Evolutionary conservation across 2,797 vertebrate species (phyloP).

Genomic region (Sebastes variabilis): DNA sequence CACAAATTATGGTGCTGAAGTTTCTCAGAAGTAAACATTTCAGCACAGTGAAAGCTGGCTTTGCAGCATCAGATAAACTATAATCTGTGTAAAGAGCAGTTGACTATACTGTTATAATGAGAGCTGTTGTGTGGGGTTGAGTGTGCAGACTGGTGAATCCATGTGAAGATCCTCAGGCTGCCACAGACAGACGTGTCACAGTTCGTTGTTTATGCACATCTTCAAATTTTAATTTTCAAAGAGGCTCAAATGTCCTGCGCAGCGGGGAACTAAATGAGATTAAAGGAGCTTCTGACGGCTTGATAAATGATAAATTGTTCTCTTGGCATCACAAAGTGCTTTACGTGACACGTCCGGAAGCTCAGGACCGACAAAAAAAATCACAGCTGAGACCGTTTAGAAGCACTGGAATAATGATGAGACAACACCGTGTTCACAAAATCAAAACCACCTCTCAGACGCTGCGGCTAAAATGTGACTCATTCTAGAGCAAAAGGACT

Average conservation of each 20-base stretch:
- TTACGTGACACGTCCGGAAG: background rate
- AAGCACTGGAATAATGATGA: background rate
- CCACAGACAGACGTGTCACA: no score
- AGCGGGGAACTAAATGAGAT: background rate
- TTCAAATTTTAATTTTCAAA: background rate
- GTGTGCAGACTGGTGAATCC: background rate
- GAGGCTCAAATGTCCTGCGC: background rate
- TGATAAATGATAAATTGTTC: background rate
- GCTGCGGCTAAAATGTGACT: background rate
- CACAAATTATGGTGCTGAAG: background rate
- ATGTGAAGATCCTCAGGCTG: background rate
- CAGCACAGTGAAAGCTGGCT: background rate
- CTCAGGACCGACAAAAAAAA: background rate
- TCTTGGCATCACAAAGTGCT: background rate
- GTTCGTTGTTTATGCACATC: background rate
- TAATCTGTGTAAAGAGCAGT: background rate
- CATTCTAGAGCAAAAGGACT: background rate
- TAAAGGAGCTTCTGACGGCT: background rate
- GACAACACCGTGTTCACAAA: background rate
- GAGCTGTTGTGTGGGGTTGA: background rate
- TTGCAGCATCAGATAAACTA: background rate
- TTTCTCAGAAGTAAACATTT: background rate
- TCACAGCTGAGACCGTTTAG: background rate
- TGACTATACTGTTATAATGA: background rate
- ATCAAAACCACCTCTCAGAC: background rate